Evolutionary conservation across 2,888 invertebrate genomes (phyloP), one percentile per base, ranked within the genome.

Genomic region (Drosophila multiciliata): DNA sequence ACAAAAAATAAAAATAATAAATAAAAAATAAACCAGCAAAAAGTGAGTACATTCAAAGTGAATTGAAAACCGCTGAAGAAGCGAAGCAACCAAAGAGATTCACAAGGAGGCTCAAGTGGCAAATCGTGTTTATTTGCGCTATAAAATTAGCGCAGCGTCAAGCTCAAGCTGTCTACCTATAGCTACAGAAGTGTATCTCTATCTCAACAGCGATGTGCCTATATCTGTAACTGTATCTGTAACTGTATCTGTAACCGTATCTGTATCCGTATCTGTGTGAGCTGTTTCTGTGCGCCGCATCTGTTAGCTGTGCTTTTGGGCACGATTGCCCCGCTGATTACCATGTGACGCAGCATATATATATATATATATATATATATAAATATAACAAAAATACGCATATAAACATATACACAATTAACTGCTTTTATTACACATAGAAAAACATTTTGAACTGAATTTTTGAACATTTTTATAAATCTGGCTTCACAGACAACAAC

Each of bases 111-210:
- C 82, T 87, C 86, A 87, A 87, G 90, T 90, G 90, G 64, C 79
- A 89, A 87, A 87, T 90, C 86, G 90, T 87, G 86, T 87, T 90
- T 87, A 80, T 87, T 90, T 90, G 80, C 83, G 84, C 84, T 81
- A 73, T 71, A 82, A 90, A 87, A 90, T 90, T 87, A 87, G 85
- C 87, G 80, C 89, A 81, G 60, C 66, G 61, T 53, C 48, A 63
- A 62, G 54, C 83, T 70, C 40, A 36, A 66, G 58, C 45, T 48
- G 57, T 67, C 54, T 55, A 32, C 20, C 26, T 49, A 29, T 11
- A 54, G 42, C 45, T 36, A 33, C 36, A 53, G 38, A 66, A 40
- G 40, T 69, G 38, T 64, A 64, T 42, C 57, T 73, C 38, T 69
- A 45, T 57, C 50, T 57, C 40, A 58, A 32, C 40, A n/a, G 66